Percentiles rank a stretch among this genome's conserved stretches.
Evolutionary conservation across 2,797 vertebrate species (phyloP).

Genomic region (Chrysocyon brachyurus): DNA sequence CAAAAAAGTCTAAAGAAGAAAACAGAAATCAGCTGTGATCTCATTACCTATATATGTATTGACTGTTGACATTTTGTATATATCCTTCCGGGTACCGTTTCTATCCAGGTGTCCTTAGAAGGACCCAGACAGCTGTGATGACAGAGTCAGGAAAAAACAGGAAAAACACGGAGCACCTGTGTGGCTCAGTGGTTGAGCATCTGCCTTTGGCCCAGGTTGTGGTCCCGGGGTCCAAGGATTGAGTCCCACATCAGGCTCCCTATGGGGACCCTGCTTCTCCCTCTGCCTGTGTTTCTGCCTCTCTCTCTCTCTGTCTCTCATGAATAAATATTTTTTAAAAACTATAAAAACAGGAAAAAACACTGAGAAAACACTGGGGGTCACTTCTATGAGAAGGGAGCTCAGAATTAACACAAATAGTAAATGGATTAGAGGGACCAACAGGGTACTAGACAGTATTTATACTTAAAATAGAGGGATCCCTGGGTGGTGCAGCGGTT

Average conservation of each 20-base stretch:
- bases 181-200: no score
- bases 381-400: not conserved
- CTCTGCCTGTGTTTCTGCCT: no score
- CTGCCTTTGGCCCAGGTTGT: no score
- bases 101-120: not conserved
- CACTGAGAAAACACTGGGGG: not conserved
- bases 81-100: not conserved
- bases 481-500: no score
- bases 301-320: no score
- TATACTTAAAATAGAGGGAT: no score
- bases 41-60: not conserved
- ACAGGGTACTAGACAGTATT: no score
- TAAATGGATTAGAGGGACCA: not conserved
- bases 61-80: not conserved
- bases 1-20: not conserved
- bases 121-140: not conserved
- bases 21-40: not conserved
- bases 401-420: not conserved
- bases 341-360: no score
- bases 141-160: not conserved
- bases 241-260: no score
- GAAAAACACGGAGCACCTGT: not conserved
- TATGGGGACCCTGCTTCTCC: no score
- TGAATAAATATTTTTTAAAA: no score
- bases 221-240: no score